Evolutionary conservation across 53 echinoderm and acorn worm species (phyloP), one percentile per base, ranked within the genome.

Genomic region (Paracentrotus lividus): DNA sequence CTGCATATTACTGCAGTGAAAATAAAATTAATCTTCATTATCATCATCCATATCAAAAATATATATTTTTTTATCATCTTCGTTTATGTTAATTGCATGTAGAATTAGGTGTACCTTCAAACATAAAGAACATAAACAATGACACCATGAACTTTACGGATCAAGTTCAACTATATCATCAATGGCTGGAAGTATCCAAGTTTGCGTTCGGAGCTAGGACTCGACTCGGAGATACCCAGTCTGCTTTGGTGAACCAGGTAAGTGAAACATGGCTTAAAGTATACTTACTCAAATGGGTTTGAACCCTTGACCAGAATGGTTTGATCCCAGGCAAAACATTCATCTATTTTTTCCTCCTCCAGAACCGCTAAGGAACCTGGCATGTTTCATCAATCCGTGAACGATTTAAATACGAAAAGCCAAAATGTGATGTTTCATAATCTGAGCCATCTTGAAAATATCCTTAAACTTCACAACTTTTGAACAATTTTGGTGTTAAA

Each of bases 151-250:
- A 55, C 57, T 15, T 9, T 0, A 21, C 16, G 21, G 52, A 49
- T 94, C 69, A 24, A 86, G 93, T 61, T 77, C 31, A 78, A 61
- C 54, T 77, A 34, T 6, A 85, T 59, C 97, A 97, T 85, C 93
- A 93, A 15, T 97, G 95, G 49, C 58, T 95, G 31, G 97, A 97
- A 77, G 92, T 91, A 0, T 90, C 93, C 56, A 95, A 78, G 66
- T 95, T 97, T 81, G 94, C 94, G 0, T 93, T 94, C 43, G 95
- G 51, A 18, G 24, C 93, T 5, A 86, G 94, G 55, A 54, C 24
- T 8, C 91, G 93, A 26, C 91, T 95, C 14, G 97, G 95, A 0
- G 97, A 95, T n/a, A 69, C 65, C 6, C 76, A 59, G 47, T 72
- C 93, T 33, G 36, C 49, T 0, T 84, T 75, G n/a, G 93, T 93